Conservation (phyloP, 2,113 vertebrate species). For the Acrocephalus arundinaceus region DNA sequence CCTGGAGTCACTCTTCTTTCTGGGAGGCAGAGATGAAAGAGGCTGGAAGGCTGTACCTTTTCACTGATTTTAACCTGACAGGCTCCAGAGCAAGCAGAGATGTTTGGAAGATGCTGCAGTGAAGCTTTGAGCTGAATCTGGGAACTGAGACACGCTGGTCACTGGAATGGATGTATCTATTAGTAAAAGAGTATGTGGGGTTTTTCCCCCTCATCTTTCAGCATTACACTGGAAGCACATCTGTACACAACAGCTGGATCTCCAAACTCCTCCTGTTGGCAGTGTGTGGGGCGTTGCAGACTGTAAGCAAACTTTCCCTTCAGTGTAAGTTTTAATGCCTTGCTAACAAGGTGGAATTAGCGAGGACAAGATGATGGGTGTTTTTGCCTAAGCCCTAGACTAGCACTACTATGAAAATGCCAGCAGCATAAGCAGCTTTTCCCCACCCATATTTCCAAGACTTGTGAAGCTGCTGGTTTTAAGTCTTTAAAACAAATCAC, state of each 20-base stretch:
- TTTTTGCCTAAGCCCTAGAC: not conserved
- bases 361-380: not conserved
- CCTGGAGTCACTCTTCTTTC: not conserved
- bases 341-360: conserved; percentile 5
- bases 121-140: not conserved
- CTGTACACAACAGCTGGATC: conserved; percentile 32
- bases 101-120: not conserved
- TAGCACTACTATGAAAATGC: not conserved
- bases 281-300: not conserved
- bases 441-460: not conserved
- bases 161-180: not conserved
- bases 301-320: not conserved
- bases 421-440: not conserved
- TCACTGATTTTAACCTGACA: not conserved
- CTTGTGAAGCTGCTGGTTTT: not conserved
- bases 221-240: not conserved
- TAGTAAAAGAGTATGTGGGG: not conserved
- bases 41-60: not conserved
- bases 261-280: conserved; percentile 15
- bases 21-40: not conserved
- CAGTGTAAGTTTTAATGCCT: not conserved
- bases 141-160: not conserved
- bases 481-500: conserved; percentile 33
- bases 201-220: not conserved
- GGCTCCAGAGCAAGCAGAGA: not conserved